Base-by-base conservation (phyloP, 2,888 invertebrate genomes). In the Nomada hirtipes region DNA sequence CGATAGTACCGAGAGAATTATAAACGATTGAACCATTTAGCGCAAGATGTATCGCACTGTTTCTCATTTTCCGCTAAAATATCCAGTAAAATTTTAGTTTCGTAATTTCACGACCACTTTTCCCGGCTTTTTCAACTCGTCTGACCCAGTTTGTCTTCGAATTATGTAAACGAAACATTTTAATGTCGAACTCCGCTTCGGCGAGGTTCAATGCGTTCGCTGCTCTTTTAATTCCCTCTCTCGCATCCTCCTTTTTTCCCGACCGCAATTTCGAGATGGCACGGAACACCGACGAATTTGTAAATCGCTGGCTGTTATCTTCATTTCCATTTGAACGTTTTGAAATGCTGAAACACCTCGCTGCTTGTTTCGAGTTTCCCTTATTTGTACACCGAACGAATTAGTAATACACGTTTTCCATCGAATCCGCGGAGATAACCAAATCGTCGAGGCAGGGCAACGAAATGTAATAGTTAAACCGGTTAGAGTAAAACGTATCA, bases 121-220 rank as follows among this genome's bases (percentile, higher is more conserved):
- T 26, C 18, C 53, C 20, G 10, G 18, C 15, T 50, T 23, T 18
- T 23, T 4, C 4, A 0, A 20, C 13, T 10, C 18, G 50, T 23
- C n/a, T 20, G 67, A 67, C 53, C 67, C n/a, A 67, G 20, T 67
- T 67, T 36, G 20, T 29, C 29, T 9, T 1, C n/a, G 36, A 42
- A 68, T 55, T 36, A 36, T 20, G 47, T n/a, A 50, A 64, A 50
- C 64, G 64, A 64, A 50, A 50, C 47, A 26, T 68, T 42, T 68
- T 42, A 55, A 68, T 68, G 36, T 15, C 15, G 15, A 53, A 57
- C 20, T 10, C 47, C 4, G 23, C 57, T 57, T 42, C 36, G 36
- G 11, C 4, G n/a, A n/a, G 15, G 29, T 13, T 52, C 9, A 10
- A 15, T 36, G 52, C 36, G 36, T 67, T 53, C 57, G 20, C 67